Conservation (phyloP, 2,113 vertebrate genomes). For the Aix galericulata region DNA sequence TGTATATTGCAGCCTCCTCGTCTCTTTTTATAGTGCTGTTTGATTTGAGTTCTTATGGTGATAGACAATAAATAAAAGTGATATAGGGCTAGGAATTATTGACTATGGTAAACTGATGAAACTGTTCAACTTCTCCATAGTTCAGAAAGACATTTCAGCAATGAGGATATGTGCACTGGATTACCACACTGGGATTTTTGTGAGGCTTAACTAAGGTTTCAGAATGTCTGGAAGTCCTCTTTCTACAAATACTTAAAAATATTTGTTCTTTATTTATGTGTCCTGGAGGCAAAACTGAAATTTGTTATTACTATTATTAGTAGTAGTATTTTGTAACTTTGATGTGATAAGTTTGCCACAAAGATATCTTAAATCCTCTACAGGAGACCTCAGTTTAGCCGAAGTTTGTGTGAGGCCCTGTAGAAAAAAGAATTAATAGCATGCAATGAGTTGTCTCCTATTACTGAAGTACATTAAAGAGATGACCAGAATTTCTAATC, state of each 20-base stretch:
- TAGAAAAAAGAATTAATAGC: neutral
- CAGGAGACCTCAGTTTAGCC: neutral
- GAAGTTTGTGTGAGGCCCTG: neutral
- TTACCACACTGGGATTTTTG: neutral
- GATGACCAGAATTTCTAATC: neutral
- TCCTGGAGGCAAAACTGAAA: neutral
- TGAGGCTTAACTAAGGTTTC: neutral
- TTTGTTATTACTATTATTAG: neutral
- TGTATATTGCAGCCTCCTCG: neutral
- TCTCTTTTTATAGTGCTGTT: neutral
- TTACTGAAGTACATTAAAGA: neutral
- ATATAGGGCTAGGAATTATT: neutral
- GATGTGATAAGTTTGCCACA: neutral
- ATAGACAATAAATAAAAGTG: neutral
- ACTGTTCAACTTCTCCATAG: neutral
- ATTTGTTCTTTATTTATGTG: neutral
- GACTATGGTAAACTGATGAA: neutral
- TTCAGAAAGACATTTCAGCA: neutral
- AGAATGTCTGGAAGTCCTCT: neutral
- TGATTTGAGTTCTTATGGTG: neutral
- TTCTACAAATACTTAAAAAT: neutral
- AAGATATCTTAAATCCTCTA: neutral
- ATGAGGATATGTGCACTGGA: neutral
- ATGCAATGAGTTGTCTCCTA: rapidly evolving
- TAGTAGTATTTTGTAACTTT: neutral